Evolutionary conservation across 2,888 invertebrate species (phyloP), one percentile per base, ranked within the genome.

Genomic region (Mythimna ferrago): DNA sequence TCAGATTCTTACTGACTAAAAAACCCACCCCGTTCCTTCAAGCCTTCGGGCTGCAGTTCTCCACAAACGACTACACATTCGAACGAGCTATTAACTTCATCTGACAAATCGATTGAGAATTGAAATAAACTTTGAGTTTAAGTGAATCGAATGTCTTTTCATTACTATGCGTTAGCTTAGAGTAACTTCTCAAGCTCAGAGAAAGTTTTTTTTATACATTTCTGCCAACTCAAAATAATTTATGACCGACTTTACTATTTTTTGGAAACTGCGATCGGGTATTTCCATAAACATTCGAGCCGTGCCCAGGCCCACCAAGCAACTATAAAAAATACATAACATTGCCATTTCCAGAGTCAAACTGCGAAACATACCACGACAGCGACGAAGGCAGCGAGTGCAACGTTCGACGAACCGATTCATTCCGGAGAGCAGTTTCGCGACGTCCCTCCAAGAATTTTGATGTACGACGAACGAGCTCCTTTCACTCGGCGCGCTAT

Each of bases 371-470:
- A 0, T 95, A 87, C 79, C 93, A 94, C 86, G 95, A 93, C 79
- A 96, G 96, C 85, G 96, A 96, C 66, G 96, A 95, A 64, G 94
- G 92, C 14, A 96, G 95, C 89, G 96, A 96, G 44, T 94, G 93
- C 85, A 95, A 95, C 81, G 89, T 95, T 56, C 85, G 94, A 66
- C 92, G 96, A 53, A 94, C 95, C 0, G 94, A 94, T 2, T 96
- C 96, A 0, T 96, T 96, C 85, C 89, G 94, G 0, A 86, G 93
- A 35, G 96, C 96, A 6, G 89, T 95, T 61, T 86, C 93, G 1
- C 86, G 91, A 26, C 91, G 91, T 61, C 94, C 94, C 0, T 90
- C 93, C 0, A 92, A 89, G 78, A 92, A 91, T 85, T 94, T 91
- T 86, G 95, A 95, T 85, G 94, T 95, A 11, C 82, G 93, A 54